Evolutionary conservation across 1,140 invertebrate genomes (phyloP), one percentile per base, ranked within the genome.

Genomic region (Dolichoris vasculosae): DNA sequence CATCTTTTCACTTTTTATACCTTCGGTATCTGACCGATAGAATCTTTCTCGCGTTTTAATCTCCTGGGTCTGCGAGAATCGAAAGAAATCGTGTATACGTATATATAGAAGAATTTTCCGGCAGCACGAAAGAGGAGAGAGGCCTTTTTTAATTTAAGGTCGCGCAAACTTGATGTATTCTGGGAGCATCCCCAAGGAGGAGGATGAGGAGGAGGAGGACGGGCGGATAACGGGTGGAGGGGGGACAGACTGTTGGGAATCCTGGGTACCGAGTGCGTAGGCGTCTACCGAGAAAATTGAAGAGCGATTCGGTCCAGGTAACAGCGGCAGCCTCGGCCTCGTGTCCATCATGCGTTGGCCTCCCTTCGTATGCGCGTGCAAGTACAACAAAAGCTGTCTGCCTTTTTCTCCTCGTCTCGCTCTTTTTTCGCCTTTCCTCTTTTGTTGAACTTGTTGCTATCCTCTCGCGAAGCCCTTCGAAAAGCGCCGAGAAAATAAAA

Each of bases 81-180:
- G n/a, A n/a, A 63, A 13, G 11, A 11, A 6, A 23, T 6, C n/a
- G 23, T 38, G 26, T 17, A 48, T 13, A 69, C 30, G 48, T 23
- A 23, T 30, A 81, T 43, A 46, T n/a, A n/a, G n/a, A n/a, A 40
- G 1, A 11, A 15, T 20, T 71, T 23, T 40, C 7, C 7, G 46
- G 59, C 2, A 26, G n/a, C 1, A 13, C 20, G 35, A 35, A 11
- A 63, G 40, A 75, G 23, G 46, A n/a, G 11, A n/a, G 11, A 77
- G 46, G 3, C 77, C 63, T 63, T 71, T 55, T 84, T 79, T 85
- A 85, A 85, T 73, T 73, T 75, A 80, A 85, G 76, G 38, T 55
- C 77, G 35, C 63, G 30, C 48, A 40, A 46, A 15, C 67, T 78
- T 55, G 46, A 79, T 43, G 46, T 55, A 71, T 30, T 51, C 43